Conservation (phyloP, 2,888 invertebrate species). For the Caenorhabditis panamensis region DNA sequence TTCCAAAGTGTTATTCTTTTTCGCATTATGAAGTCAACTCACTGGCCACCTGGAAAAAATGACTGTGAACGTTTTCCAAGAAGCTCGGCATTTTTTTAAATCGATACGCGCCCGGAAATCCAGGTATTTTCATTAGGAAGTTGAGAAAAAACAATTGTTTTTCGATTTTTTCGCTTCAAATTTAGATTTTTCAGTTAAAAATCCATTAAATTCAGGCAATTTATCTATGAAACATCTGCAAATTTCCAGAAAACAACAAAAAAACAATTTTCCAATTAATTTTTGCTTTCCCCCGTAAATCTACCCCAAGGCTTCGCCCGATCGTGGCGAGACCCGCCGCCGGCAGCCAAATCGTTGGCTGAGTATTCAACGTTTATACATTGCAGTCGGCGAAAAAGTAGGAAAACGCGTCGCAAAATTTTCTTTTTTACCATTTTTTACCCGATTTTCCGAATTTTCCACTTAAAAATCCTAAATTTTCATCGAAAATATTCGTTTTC, state of each 20-base stretch:
- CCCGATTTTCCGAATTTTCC: constrained; percentile 15
- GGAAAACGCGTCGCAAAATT: constrained; percentile 36
- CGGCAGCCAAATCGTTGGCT: constrained; percentile 52
- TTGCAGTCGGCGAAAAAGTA: constrained; percentile 7
- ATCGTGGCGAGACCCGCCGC: constrained; percentile 41
- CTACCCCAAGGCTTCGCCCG: constrained; percentile 15
- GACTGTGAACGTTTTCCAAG: no score
- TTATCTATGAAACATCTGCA: neutral
- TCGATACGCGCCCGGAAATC: no score
- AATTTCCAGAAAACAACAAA: neutral
- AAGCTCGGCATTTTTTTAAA: no score
- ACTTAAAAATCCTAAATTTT: neutral
- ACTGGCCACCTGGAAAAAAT: no score
- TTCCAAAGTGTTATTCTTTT: neutral
- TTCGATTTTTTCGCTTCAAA: no score
- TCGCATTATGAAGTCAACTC: constrained; percentile 17
- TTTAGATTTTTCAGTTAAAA: neutral
- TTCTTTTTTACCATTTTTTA: no score
- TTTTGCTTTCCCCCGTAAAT: constrained; percentile 35
- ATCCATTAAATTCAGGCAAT: neutral
- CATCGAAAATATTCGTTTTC: neutral
- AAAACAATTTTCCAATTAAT: constrained; percentile 3
- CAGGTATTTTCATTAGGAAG: no score
- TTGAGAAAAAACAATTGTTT: no score
- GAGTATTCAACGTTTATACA: constrained; percentile 59